Evolutionary conservation across 2,888 invertebrate species (phyloP), one percentile per base, ranked within the genome.

Genomic region (Cheilosia scutellata): DNA sequence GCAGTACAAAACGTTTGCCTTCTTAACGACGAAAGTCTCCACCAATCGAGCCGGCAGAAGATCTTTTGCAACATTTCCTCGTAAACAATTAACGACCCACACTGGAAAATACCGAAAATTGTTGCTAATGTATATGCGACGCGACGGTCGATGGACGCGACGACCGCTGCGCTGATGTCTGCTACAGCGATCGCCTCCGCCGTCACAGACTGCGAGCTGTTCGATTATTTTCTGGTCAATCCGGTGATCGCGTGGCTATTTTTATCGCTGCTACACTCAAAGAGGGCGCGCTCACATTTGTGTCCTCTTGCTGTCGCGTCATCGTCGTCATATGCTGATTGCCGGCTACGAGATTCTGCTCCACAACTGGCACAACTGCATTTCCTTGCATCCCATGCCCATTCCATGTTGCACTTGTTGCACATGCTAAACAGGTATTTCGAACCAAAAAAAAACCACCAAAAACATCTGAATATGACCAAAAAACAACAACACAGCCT

Each of bases 371-470:
- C 86, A 72, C 79, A 77, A 87, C 74, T 78, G 82, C 82, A 87
- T 87, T 77, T 78, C 77, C 74, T 58, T 65, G 74, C 72, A 72
- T 72, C 62, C 63, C 84, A 79, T 62, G 68, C 42, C 72, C 55
- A 82, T 82, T 76, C 74, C 82, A 76, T 82, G 77, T 76, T 86
- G 86, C 86, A 86, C 86, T 87, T 87, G 82, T 87, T 87, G 82
- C 87, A 82, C 82, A 87, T 74, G 87, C 82, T 70, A 87, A 87
- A 87, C 87, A 87, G 82, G 87, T 87, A 82, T 87, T 87, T 51
- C 27, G 47, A 77, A 72, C 72, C 57, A 37, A 58, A 74, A 79
- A 74, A 79, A 68, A 74, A 44, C 27, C 42, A 62, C 33, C 27
- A 40, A 66, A 66, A 77, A 77, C 63, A 72, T 74, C 77, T 74